Percentiles rank a stretch among this genome's conserved stretches.
phyloP scores from a whole-genome alignment of 2,888 invertebrate species.

The Pachycephus smyrnensis region DNA sequence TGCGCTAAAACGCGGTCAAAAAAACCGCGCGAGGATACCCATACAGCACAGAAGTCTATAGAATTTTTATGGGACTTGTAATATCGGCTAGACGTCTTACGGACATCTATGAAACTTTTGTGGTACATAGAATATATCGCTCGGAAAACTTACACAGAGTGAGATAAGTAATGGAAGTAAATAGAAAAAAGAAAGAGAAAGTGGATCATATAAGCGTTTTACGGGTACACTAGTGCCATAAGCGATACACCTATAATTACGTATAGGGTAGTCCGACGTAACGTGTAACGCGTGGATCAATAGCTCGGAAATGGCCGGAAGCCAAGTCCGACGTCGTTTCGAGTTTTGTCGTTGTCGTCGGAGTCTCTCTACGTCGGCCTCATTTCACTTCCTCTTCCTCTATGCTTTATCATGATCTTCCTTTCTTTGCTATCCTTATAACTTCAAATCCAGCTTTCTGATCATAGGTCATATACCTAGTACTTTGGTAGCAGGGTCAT shows the following conservation, averaged over 20 bases:
- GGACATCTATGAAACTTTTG: not conserved
- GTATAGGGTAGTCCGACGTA: conserved; percentile 58
- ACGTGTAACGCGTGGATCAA: conserved; percentile 58
- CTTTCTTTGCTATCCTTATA: too few relatives aligned
- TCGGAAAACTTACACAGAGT: not conserved
- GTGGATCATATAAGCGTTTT: not conserved
- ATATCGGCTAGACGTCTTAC: not conserved
- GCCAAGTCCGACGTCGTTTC: conserved; percentile 65
- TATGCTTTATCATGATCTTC: conserved; percentile 26
- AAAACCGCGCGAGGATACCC: too few relatives aligned
- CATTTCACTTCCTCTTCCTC: conserved; percentile 48
- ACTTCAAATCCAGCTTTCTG: not conserved
- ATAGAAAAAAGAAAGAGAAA: not conserved
- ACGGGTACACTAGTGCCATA: not conserved
- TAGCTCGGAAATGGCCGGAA: conserved; percentile 64
- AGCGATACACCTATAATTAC: conserved; percentile 61
- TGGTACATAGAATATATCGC: not conserved
- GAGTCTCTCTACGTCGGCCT: conserved; percentile 43
- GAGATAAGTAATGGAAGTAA: not conserved
- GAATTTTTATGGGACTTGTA: not conserved
- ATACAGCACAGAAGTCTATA: not conserved
- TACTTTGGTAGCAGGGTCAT: not conserved
- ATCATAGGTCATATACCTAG: not conserved
- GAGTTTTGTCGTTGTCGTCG: conserved; percentile 63
- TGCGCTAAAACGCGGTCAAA: not conserved